Conservation (phyloP, 1,140 invertebrate genomes). For the Drosophila equinoxialis region DNA sequence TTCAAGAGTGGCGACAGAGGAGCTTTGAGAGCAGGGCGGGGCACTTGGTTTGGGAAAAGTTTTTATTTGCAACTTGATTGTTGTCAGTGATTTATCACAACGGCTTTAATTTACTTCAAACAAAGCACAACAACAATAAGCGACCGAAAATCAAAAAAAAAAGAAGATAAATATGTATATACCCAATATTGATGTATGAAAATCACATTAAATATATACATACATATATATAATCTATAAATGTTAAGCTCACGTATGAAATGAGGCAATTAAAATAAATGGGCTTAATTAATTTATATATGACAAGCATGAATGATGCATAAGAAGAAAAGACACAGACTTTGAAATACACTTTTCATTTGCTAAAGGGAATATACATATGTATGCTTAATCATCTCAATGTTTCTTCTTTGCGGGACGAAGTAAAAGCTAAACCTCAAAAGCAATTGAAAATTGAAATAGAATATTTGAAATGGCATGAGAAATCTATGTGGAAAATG, state of each 20-base stretch:
- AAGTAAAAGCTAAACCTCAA: neutral
- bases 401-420: neutral
- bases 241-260: no score
- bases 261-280: no score
- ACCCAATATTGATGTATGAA: neutral
- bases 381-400: neutral
- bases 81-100: slow-evolving; percentile 8
- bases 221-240: neutral
- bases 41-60: neutral
- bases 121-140: neutral
- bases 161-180: neutral
- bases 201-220: neutral
- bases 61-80: slow-evolving; percentile 6
- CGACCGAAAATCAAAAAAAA: neutral
- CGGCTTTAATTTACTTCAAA: slow-evolving; percentile 6
- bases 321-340: no score
- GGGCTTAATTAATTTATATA: no score
- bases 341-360: no score
- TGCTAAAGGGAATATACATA: neutral
- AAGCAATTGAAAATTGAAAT: slow-evolving; percentile 1
- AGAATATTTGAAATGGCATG: neutral
- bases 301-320: no score
- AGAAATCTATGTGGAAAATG: neutral
- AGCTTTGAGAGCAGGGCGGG: neutral
- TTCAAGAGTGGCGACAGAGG: no score